Evolutionary conservation across 2,888 invertebrate species (phyloP).

Genomic region (Ochlodes sylvanus): DNA sequence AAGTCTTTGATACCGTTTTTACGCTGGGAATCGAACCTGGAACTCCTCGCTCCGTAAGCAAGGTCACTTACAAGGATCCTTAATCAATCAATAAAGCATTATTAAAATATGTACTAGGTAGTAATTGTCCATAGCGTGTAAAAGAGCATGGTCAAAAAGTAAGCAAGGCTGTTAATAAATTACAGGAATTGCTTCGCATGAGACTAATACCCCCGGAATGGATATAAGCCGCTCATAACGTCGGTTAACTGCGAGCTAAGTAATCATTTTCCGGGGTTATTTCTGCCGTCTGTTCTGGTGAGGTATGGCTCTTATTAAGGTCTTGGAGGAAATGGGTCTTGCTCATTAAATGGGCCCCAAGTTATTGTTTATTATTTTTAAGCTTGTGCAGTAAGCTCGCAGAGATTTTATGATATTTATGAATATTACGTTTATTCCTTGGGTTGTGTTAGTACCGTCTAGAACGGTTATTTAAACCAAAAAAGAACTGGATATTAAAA

Average conservation of each 20-base stretch:
- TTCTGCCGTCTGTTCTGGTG: slow-evolving; percentile 77
- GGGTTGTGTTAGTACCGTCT: not conserved
- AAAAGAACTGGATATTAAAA: too few species aligned
- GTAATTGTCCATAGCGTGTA: slow-evolving; percentile 29
- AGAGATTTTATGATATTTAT: slow-evolving; percentile 20
- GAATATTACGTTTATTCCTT: slow-evolving; percentile 17
- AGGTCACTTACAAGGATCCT: too few species aligned
- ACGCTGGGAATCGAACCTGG: too few species aligned
- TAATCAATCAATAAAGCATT: too few species aligned
- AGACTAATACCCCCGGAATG: slow-evolving; percentile 82
- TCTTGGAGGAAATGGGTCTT: slow-evolving; percentile 48
- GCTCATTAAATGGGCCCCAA: slow-evolving; percentile 37
- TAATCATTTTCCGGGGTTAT: slow-evolving; percentile 83
- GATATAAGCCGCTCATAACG: slow-evolving; percentile 79
- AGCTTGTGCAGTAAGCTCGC: slow-evolving; percentile 22
- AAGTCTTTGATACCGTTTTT: too few species aligned
- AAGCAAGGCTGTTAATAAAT: slow-evolving; percentile 81
- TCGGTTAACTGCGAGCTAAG: slow-evolving; percentile 76
- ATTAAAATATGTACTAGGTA: not conserved
- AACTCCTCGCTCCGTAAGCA: too few species aligned
- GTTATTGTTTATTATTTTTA: slow-evolving; percentile 30
- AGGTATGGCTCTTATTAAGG: slow-evolving; percentile 72
- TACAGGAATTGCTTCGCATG: slow-evolving; percentile 78
- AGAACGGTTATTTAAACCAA: too few species aligned
- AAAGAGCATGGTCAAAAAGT: slow-evolving; percentile 42